A percentile compares a stretch with the other conserved stretches of the same genome.
phyloP scores from a whole-genome alignment of 1,140 invertebrate genomes.

The Gonatopus flavifemur region DNA sequence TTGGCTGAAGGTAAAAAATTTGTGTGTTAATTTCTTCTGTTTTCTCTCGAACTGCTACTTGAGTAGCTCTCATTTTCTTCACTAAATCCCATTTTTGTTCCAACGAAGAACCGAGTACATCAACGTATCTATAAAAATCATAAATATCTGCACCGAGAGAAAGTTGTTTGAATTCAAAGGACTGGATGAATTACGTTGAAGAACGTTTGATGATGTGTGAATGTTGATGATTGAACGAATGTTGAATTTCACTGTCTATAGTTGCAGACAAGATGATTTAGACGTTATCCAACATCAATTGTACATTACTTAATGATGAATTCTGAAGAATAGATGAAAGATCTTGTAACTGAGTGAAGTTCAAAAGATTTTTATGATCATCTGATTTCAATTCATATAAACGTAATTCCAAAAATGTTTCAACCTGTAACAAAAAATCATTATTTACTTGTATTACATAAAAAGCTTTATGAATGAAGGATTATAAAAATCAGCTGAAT shows the following conservation, averaged over 20 bases:
- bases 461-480: not conserved
- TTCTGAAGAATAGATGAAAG: conserved; percentile 63
- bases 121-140: conserved; percentile 73
- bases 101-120: conserved; percentile 74
- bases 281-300: conserved; percentile 64
- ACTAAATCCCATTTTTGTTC: conserved; percentile 74
- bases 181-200: conserved; percentile 70
- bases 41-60: conserved; percentile 61
- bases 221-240: conserved; percentile 80
- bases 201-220: too few species aligned
- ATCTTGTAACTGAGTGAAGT: conserved; percentile 60
- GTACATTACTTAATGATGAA: conserved; percentile 65
- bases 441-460: conserved; percentile 6
- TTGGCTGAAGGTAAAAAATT: conserved; percentile 65
- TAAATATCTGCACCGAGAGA: not conserved
- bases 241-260: conserved; percentile 69
- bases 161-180: too few species aligned
- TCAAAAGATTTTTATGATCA: conserved; percentile 57
- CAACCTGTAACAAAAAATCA: conserved; percentile 60
- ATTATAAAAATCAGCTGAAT: conserved; percentile 1
- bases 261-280: conserved; percentile 65
- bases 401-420: conserved; percentile 77
- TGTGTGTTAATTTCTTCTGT: conserved; percentile 62
- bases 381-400: conserved; percentile 69
- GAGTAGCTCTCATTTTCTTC: conserved; percentile 70